Percentiles rank a stretch among this genome's conserved stretches.
Conservation (phyloP, 1,140 invertebrate genomes). For the Brachionus koreanus region DNA sequence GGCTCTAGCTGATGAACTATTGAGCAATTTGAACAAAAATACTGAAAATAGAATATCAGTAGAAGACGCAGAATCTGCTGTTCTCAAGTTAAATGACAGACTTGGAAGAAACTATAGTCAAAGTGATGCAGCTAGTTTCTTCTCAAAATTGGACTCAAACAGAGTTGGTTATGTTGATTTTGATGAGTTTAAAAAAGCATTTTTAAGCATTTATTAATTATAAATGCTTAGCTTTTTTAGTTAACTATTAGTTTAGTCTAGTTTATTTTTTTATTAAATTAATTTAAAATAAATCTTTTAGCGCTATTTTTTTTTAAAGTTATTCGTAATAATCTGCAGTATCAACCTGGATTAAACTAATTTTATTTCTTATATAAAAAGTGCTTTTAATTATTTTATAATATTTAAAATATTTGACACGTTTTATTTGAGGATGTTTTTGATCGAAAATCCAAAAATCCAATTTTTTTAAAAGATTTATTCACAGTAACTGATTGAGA, state of each 20-base stretch:
- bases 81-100: neutral
- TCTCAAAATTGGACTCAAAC: slow-evolving; percentile 11
- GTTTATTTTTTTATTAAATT: neutral
- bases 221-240: neutral
- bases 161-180: neutral
- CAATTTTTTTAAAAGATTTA: too few species aligned
- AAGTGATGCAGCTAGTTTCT: neutral
- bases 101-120: slow-evolving; percentile 16
- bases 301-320: neutral
- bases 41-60: neutral
- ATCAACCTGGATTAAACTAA: too few species aligned
- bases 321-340: too few species aligned
- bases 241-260: neutral
- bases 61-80: neutral
- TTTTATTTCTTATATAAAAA: too few species aligned
- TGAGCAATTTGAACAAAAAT: slow-evolving; percentile 4
- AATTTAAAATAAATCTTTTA: neutral
- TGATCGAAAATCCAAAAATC: too few species aligned
- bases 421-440: too few species aligned
- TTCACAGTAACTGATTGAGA: too few species aligned
- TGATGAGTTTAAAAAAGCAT: slow-evolving; percentile 4
- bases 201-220: neutral
- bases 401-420: too few species aligned
- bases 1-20: neutral
- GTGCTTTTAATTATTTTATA: too few species aligned